Evolutionary conservation across 2,797 vertebrate genomes (phyloP), one percentile per base, ranked within the genome.

Genomic region (Chelmon rostratus): DNA sequence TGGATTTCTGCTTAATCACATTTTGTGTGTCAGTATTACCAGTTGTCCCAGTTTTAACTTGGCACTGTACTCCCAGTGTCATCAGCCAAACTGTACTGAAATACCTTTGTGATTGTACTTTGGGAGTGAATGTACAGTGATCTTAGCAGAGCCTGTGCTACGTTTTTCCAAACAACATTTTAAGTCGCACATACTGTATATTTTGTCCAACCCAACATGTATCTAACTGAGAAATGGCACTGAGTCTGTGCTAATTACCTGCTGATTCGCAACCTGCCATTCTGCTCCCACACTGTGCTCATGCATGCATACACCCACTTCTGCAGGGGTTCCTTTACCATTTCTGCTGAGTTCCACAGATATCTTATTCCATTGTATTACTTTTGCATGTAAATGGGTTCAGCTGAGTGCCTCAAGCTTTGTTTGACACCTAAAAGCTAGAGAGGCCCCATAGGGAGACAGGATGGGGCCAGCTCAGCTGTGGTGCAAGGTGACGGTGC

Each of bases 261-360:
- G 90, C 92, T 93, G 91, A 68, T 89, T 89, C 80, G 58, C 90
- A 88, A 91, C 90, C 89, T 93, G 91, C 76, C 83, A 10, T 47
- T 86, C 61, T 80, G 72, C 79, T 86, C 33, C 37, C 88, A 88
- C 78, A 58, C 87, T 87, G 91, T 72, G 87, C 85, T 81, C 49
- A 8, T 76, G 70, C 86, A 81, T 84, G 76, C 57, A 68, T 71
- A 44, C 69, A 68, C 18, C 15, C 67, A 31, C 72, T 49, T 72
- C 86, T 71, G 68, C 80, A 82, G 78, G 86, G 73, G 52, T 64
- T 78, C 74, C 57, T 81, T 86, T 57, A 2, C 76, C 35, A 16
- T 82, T 79, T 78, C 57, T 68, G 68, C 65, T 78, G 66, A 78
- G 72, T 81, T 44, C 59, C 42, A 73, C 53, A 79, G 16, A 71